Base-by-base conservation (phyloP, 2,797 vertebrate species). In the Centropyge bicolor region DNA sequence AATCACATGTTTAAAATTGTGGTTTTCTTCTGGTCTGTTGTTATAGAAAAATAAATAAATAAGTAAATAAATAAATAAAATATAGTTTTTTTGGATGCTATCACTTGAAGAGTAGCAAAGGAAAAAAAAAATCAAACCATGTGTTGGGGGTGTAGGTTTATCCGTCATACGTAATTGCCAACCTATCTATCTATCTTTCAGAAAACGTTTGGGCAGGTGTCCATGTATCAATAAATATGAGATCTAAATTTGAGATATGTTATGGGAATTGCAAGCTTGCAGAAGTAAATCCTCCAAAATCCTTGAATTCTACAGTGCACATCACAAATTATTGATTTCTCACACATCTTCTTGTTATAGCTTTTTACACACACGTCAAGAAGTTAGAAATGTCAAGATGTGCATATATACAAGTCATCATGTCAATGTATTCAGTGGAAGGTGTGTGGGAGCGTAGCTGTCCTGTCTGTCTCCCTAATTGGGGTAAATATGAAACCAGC, bases 1-100 rank as follows among this genome's bases (percentile, higher is more conserved):
- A 56, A 68, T 72, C 68, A 82, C 13, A 71, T 78, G 76, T 81
- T 86, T 83, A 80, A 74, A 81, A 80, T 75, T 70, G 72, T 78
- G 77, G 27, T 31, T 31, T 31, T 31, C 27, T 31, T 31, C 27
- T 31, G 27, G 27, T 31, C 27, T 31, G 27, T 31, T 31, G 27
- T 31, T 31, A 31, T 31, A 31, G 27, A 31, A n/a, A n/a, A n/a
- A n/a, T n/a, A n/a, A n/a, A n/a, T n/a, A n/a, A n/a, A n/a, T n/a
- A n/a, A n/a, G n/a, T n/a, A n/a, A n/a, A n/a, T n/a, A n/a, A n/a
- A n/a, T n/a, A n/a, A n/a, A n/a, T n/a, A n/a, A n/a, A n/a, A n/a
- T n/a, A n/a, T n/a, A 31, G 27, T 31, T 31, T 31, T 31, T 31
- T 4, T 31, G 27, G 27, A 31, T 31, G 27, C 27, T 31, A 31